Evolutionary conservation across 2,888 invertebrate genomes (phyloP).

Genomic region (Pammene aurita): DNA sequence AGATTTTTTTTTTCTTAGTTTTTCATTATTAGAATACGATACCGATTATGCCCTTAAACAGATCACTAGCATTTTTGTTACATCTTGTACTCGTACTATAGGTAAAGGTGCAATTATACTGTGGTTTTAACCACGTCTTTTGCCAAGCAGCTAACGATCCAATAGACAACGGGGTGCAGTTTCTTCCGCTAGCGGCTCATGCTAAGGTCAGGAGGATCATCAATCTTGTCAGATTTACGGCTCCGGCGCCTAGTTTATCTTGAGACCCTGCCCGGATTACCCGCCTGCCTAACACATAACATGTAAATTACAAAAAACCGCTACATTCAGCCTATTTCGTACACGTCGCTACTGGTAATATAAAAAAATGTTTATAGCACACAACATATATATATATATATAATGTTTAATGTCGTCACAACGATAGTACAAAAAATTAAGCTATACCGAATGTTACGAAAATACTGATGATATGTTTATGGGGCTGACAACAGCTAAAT

Average conservation of each 20-base stretch:
- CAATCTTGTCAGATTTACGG: slow-evolving; percentile 76
- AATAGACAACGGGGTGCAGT: slow-evolving; percentile 51
- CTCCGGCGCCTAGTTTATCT: slow-evolving; percentile 64
- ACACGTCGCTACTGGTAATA: neutral
- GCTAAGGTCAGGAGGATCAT: slow-evolving; percentile 64
- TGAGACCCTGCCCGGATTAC: slow-evolving; percentile 57
- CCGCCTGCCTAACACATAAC: slow-evolving; percentile 37
- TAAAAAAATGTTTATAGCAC: neutral
- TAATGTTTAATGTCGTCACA: no score
- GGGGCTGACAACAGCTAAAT: no score
- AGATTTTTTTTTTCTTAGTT: no score
- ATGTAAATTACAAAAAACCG: slow-evolving; percentile 38
- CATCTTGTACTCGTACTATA: no score
- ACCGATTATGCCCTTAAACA: no score
- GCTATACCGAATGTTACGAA: no score
- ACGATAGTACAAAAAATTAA: no score
- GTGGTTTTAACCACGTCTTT: neutral
- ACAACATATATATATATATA: no score
- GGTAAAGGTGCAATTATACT: no score
- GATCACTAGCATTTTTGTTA: no score
- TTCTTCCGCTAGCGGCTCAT: slow-evolving; percentile 52
- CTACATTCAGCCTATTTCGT: neutral
- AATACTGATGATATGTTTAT: no score
- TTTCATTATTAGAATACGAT: no score
- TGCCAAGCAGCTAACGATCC: neutral